Evolutionary conservation across 2,888 invertebrate genomes (phyloP).

Genomic region (Plemyria rubiginata): DNA sequence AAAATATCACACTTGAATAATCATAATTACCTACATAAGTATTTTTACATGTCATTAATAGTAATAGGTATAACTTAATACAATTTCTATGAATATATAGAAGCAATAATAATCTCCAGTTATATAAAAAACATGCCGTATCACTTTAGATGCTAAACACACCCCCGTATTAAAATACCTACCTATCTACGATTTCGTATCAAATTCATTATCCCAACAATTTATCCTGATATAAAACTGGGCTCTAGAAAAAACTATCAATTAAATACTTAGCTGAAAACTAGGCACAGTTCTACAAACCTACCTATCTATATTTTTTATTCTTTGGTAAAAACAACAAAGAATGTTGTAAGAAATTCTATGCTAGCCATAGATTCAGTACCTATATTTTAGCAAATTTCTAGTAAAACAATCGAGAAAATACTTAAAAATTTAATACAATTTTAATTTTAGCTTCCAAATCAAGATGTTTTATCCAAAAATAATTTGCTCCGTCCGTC

Average conservation of each 20-base stretch:
- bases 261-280: slow-evolving; percentile 52
- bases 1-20: slow-evolving; percentile 58
- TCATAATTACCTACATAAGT: slow-evolving; percentile 9
- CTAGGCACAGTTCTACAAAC: slow-evolving; percentile 47
- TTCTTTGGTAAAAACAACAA: slow-evolving; percentile 33
- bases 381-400: slow-evolving; percentile 31
- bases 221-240: slow-evolving; percentile 59
- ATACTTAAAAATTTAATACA: slow-evolving; percentile 10
- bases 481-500: slow-evolving; percentile 25
- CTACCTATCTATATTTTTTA: slow-evolving; percentile 31
- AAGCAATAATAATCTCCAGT: slow-evolving; percentile 57
- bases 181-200: slow-evolving; percentile 82
- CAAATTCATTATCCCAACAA: slow-evolving; percentile 69
- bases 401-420: slow-evolving; percentile 20
- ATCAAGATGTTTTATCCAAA: slow-evolving; percentile 17
- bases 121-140: slow-evolving; percentile 46
- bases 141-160: slow-evolving; percentile 65
- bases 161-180: slow-evolving; percentile 81
- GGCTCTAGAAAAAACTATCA: slow-evolving; percentile 57
- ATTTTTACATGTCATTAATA: slow-evolving; percentile 36
- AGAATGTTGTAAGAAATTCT: slow-evolving; percentile 21
- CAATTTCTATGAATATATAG: slow-evolving; percentile 48
- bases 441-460: slow-evolving; percentile 11
- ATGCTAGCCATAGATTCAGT: slow-evolving; percentile 38
- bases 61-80: slow-evolving; percentile 36